Evolutionary conservation across 2,797 vertebrate genomes (phyloP).

Genomic region (Enteromius treurensis): DNA sequence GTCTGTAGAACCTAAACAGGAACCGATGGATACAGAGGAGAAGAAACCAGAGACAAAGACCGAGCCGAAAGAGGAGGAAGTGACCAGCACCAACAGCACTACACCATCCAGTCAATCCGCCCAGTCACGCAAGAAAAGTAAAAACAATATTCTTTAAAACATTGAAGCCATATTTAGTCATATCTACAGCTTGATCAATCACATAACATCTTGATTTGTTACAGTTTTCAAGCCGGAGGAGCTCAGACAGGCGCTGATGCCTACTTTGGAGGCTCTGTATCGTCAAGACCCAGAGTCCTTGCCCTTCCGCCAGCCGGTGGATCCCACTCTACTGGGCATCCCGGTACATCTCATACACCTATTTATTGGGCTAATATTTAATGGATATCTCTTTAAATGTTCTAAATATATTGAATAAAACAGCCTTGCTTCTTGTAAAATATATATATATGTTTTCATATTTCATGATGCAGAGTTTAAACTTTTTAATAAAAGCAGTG

Average conservation of each 20-base stretch:
- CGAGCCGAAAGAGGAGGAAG: constrained; percentile 90
- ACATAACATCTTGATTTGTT: not conserved
- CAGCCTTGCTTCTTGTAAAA: not conserved
- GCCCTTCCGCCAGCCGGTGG: constrained; percentile 95
- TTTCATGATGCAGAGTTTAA: not conserved
- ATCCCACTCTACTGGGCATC: constrained; percentile 92
- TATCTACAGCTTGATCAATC: not conserved
- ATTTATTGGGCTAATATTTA: not conserved
- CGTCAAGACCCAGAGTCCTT: constrained; percentile 96
- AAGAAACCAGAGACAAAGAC: constrained; percentile 89
- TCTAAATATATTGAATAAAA: not conserved
- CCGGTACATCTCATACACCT: constrained; percentile 80
- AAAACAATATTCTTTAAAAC: constrained; percentile 48
- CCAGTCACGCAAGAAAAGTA: constrained; percentile 94
- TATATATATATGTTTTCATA: too few species aligned
- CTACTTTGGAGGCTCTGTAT: constrained; percentile 94
- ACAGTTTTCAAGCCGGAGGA: constrained; percentile 97
- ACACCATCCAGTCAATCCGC: constrained; percentile 84
- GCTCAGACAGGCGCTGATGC: constrained; percentile 95
- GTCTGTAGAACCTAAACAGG: constrained; percentile 79
- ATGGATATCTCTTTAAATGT: not conserved
- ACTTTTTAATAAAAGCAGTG: not conserved
- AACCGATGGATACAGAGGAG: constrained; percentile 91
- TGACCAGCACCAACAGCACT: constrained; percentile 76
- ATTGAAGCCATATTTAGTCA: too few species aligned